These are phyloP conservation scores for Vidua macroura DNA, from an alignment of 2,113 vertebrate species.

Conservation along the genomic window DNA sequence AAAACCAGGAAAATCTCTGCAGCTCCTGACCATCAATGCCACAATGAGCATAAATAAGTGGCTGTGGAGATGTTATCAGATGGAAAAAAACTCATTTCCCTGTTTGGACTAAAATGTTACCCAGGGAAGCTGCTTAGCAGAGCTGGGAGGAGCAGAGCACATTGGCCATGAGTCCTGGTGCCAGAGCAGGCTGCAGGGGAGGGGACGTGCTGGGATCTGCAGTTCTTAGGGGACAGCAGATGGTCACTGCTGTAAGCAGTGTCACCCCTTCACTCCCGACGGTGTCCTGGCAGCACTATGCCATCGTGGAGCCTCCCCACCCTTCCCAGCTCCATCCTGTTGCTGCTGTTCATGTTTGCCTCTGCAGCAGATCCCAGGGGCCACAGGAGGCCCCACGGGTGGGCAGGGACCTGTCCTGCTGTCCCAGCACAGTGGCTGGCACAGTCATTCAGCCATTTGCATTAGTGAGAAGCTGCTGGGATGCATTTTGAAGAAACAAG, in stretches of 20 bases:
- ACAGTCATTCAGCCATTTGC: background rate
- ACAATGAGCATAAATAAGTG: background rate
- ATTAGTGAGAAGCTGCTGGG: background rate
- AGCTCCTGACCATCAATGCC: rapidly evolving
- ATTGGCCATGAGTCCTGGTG: background rate
- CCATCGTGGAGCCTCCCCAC: background rate
- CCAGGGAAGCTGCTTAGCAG: background rate
- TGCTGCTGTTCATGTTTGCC: background rate
- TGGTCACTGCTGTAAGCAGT: background rate
- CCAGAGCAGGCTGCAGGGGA: background rate
- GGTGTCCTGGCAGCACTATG: background rate
- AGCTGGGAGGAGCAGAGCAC: background rate
- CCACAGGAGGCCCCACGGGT: background rate
- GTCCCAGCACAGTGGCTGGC: background rate
- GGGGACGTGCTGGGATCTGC: background rate
- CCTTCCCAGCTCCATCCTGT: background rate
- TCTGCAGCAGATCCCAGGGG: background rate
- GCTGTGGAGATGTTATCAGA: background rate
- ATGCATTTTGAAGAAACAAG: background rate
- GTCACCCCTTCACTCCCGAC: background rate
- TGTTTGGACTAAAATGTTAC: background rate
- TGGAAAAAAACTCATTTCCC: background rate
- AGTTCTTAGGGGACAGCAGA: background rate
- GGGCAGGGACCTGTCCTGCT: background rate
- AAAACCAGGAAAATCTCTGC: background rate